Conservation (phyloP, 2,888 invertebrate genomes). For the Erebia aethiops region DNA sequence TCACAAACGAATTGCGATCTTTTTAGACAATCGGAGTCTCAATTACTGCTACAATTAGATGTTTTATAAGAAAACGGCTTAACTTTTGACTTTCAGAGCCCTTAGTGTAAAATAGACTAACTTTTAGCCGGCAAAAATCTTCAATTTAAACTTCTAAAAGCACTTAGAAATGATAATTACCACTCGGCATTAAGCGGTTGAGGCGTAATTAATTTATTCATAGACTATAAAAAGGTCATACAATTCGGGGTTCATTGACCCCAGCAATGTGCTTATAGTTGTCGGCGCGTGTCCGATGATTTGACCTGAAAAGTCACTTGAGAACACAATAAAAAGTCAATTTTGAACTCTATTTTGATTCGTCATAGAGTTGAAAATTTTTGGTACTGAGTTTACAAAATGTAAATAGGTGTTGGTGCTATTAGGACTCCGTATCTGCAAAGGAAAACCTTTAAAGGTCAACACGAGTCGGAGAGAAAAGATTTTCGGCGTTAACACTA, state of each 20-base stretch:
- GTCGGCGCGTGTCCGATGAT: slow-evolving; percentile 67
- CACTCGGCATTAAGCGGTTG: slow-evolving; percentile 20
- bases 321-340: not conserved
- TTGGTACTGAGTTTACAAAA: not conserved
- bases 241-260: slow-evolving; percentile 54
- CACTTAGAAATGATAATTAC: slow-evolving; percentile 23
- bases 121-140: not conserved
- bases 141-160: slow-evolving; percentile 7
- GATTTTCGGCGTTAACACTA: too few species aligned
- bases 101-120: not conserved
- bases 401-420: slow-evolving; percentile 27
- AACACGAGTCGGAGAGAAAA: too few species aligned
- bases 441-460: not conserved
- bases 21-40: too few species aligned
- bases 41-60: too few species aligned
- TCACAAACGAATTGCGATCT: too few species aligned
- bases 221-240: slow-evolving; percentile 55
- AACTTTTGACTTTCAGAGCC: not conserved
- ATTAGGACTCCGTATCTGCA: not conserved
- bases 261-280: slow-evolving; percentile 43
- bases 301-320: slow-evolving; percentile 8
- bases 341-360: slow-evolving; percentile 24
- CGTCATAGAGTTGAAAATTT: slow-evolving; percentile 43
- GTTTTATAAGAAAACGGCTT: not conserved
- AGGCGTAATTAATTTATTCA: slow-evolving; percentile 37